Evolutionary conservation across 2,888 invertebrate species (phyloP).

Genomic region (Hedya salicella): DNA sequence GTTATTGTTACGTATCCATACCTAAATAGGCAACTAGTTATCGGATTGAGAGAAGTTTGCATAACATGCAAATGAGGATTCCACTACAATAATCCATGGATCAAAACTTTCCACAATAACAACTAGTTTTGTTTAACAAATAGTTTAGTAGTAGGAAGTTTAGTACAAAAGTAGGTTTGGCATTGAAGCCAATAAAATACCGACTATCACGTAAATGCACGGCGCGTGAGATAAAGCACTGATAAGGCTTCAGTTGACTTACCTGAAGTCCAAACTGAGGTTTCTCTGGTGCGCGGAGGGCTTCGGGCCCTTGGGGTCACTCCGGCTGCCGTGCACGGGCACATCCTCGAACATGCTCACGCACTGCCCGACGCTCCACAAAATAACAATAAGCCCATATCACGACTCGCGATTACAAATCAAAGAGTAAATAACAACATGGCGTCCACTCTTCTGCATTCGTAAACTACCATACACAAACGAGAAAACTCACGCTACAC

Average conservation of each 20-base stretch:
- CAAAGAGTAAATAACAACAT: conserved; percentile 82
- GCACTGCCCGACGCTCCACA: conserved; percentile 65
- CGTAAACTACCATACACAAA: conserved; percentile 20
- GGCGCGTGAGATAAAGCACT: conserved; percentile 35
- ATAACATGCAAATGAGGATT: conserved; percentile 3
- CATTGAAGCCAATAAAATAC: not conserved
- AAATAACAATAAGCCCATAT: conserved; percentile 71
- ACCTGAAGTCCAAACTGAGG: conserved; percentile 96
- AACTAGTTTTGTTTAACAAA: no score
- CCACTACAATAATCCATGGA: not conserved
- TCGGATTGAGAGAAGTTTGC: no score
- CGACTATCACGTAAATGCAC: conserved; percentile 29
- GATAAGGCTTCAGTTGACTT: conserved; percentile 52
- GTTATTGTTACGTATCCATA: no score
- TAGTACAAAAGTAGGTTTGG: conserved; percentile 1
- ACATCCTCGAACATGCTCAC: conserved; percentile 85
- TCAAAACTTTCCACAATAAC: conserved; percentile 5
- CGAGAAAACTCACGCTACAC: conserved; percentile 47
- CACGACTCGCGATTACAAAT: conserved; percentile 65
- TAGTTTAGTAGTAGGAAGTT: not conserved
- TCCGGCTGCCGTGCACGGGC: conserved; percentile 79
- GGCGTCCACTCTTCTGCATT: conserved; percentile 64
- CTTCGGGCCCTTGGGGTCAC: conserved; percentile 70
- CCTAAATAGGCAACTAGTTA: no score
- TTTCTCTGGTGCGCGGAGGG: conserved; percentile 91